These are phyloP conservation scores for Chelon labrosus DNA, from an alignment of 2,797 vertebrate species.

Conservation along the genomic window DNA sequence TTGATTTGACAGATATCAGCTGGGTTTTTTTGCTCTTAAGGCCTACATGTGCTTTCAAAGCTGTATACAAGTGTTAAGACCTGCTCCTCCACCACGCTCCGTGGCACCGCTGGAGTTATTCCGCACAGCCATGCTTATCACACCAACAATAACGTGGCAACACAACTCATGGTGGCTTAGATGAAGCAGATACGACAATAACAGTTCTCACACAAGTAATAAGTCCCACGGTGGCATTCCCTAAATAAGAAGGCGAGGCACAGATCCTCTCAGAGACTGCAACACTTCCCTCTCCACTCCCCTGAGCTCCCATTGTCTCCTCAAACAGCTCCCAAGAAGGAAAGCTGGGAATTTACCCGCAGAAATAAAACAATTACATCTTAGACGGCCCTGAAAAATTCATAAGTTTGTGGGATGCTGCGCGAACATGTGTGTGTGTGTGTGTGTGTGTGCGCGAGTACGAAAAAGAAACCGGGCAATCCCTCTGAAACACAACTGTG, in stretches of 20 bases:
- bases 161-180: conserved; percentile 32
- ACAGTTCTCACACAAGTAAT: conserved; percentile 53
- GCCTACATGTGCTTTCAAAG: conserved; percentile 1
- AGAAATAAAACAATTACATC: conserved; percentile 75
- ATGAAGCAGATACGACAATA: conserved; percentile 53
- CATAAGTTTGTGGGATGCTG: conserved; percentile 59
- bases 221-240: conserved; percentile 55
- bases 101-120: conserved; percentile 25
- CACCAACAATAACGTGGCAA: conserved; percentile 28
- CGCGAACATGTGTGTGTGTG: conserved; percentile 52
- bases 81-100: conserved; percentile 6
- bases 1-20: conserved; percentile 18
- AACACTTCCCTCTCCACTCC: conserved; percentile 44
- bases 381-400: conserved; percentile 68
- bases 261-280: conserved; percentile 16
- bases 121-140: conserved; percentile 23
- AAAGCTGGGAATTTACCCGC: conserved; percentile 77
- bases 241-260: conserved; percentile 73
- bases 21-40: neutral
- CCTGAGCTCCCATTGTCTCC: conserved; percentile 56
- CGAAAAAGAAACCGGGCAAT: conserved; percentile 40
- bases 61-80: conserved; percentile 4
- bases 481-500: conserved; percentile 70
- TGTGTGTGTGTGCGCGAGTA: conserved; percentile 39
- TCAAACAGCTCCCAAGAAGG: conserved; percentile 63